phyloP scores from a whole-genome alignment of 1,140 invertebrate species.

The Drosophila nebulosa region DNA sequence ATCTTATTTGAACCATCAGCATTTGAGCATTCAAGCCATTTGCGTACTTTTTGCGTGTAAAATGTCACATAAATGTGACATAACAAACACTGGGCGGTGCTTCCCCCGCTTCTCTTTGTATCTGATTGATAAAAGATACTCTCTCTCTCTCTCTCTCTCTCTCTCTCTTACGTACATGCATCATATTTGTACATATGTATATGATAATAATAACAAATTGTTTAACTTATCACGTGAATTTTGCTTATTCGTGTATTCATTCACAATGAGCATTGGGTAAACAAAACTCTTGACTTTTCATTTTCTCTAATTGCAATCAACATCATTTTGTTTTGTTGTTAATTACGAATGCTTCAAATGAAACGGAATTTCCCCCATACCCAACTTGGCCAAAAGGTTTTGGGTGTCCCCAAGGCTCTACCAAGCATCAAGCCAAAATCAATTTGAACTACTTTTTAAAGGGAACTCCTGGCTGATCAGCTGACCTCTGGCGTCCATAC shows the following conservation, averaged over 20 bases:
- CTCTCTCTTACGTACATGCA: neutral
- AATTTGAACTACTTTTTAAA: too few species aligned
- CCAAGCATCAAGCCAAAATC: too few species aligned
- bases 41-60: conserved; percentile 47
- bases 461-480: too few species aligned
- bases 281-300: neutral
- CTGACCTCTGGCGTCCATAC: too few species aligned
- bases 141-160: too few species aligned
- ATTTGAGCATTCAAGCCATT: conserved; percentile 23
- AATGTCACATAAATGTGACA: conserved; percentile 45
- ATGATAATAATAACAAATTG: conserved; percentile 18
- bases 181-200: neutral
- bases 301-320: conserved; percentile 4
- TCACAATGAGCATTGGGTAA: neutral
- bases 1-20: conserved; percentile 41
- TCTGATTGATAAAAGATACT: conserved; percentile 25
- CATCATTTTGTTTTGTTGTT: neutral
- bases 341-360: neutral
- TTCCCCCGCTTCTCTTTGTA: neutral
- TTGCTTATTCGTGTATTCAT: neutral
- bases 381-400: neutral
- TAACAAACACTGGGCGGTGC: neutral
- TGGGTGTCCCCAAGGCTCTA: too few species aligned
- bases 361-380: neutral
- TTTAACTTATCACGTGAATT: conserved; percentile 25